phyloP scores from a whole-genome alignment of 1,140 invertebrate species.

The Drosophila teissieri region DNA sequence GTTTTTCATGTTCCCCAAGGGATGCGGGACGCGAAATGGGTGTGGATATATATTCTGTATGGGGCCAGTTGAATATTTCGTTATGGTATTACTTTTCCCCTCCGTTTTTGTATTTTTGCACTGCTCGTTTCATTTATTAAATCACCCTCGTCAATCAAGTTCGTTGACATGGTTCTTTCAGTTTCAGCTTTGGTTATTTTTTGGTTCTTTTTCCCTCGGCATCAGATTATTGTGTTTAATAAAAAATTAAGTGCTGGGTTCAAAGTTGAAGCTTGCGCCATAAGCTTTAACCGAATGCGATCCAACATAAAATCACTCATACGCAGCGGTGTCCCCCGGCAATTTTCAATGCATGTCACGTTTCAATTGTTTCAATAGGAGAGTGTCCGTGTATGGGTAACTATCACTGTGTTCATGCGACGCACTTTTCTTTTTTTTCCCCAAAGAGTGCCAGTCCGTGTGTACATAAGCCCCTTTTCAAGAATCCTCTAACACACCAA shows the following conservation, averaged over 20 bases:
- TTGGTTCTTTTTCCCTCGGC: slow-evolving; percentile 20
- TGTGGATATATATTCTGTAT: slow-evolving; percentile 7
- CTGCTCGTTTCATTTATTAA: slow-evolving; percentile 69
- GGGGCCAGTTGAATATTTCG: slow-evolving; percentile 47
- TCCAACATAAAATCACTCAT: slow-evolving; percentile 61
- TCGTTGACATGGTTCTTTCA: slow-evolving; percentile 69
- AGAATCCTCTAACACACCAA: too few species aligned
- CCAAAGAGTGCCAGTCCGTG: too few species aligned
- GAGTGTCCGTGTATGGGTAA: slow-evolving; percentile 15
- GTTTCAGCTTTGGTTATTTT: slow-evolving; percentile 46
- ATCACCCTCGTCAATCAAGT: slow-evolving; percentile 82
- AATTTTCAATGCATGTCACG: slow-evolving; percentile 68
- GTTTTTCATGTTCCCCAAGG: slow-evolving; percentile 25
- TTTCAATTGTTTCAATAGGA: slow-evolving; percentile 72
- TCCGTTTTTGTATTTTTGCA: slow-evolving; percentile 24
- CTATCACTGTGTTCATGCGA: too few species aligned
- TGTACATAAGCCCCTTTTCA: too few species aligned
- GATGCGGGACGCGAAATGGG: background rate
- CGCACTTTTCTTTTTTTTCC: too few species aligned
- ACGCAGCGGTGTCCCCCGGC: slow-evolving; percentile 49
- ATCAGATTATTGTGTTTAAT: slow-evolving; percentile 74
- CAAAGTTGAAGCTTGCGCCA: slow-evolving; percentile 72
- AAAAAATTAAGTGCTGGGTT: slow-evolving; percentile 77
- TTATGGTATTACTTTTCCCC: slow-evolving; percentile 46
- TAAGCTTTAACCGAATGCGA: slow-evolving; percentile 65